These are phyloP conservation scores for Gobionotothen gibberifrons DNA, from an alignment of 2,797 vertebrate species.

Conservation along the genomic window DNA sequence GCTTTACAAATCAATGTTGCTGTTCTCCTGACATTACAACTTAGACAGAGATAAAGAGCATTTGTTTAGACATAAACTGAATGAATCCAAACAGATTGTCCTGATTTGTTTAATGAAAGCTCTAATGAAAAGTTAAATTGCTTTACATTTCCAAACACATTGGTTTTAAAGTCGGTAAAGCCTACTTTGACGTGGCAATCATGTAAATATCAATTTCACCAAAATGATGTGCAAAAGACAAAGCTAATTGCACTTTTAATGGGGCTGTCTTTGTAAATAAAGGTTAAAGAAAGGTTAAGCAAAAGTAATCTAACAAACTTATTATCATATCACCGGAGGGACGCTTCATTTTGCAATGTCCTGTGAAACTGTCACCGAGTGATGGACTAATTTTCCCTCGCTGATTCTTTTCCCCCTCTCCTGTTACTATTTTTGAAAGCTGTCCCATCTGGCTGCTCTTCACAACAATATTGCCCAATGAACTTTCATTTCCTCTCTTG, in stretches of 20 bases:
- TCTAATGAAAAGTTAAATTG: not conserved
- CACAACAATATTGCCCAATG: conserved; percentile 83
- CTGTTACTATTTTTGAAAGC: conserved; percentile 81
- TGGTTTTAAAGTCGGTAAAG: not conserved
- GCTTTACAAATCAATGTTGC: not conserved
- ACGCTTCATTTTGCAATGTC: conserved; percentile 59
- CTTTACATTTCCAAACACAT: conserved; percentile 6
- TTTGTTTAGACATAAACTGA: conserved; percentile 1
- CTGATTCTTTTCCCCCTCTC: conserved; percentile 44
- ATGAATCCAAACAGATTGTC: not conserved
- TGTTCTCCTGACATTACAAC: conserved; percentile 4
- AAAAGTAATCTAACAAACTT: conserved; percentile 69
- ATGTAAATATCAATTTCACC: not conserved
- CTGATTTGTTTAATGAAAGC: not conserved
- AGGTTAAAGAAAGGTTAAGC: conserved; percentile 73
- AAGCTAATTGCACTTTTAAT: conserved; percentile 53
- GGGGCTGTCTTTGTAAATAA: conserved; percentile 45
- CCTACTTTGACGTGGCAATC: not conserved
- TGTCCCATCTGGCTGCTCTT: conserved; percentile 83
- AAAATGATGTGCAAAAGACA: conserved; percentile 1
- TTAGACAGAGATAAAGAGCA: too few relatives aligned
- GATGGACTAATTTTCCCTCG: conserved; percentile 75
- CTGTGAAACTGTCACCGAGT: conserved; percentile 71
- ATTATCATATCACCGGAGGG: conserved; percentile 50
- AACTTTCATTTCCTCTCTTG: conserved; percentile 83